Conservation (phyloP, 2,888 invertebrate genomes). For the Siphlonurus alternatus region DNA sequence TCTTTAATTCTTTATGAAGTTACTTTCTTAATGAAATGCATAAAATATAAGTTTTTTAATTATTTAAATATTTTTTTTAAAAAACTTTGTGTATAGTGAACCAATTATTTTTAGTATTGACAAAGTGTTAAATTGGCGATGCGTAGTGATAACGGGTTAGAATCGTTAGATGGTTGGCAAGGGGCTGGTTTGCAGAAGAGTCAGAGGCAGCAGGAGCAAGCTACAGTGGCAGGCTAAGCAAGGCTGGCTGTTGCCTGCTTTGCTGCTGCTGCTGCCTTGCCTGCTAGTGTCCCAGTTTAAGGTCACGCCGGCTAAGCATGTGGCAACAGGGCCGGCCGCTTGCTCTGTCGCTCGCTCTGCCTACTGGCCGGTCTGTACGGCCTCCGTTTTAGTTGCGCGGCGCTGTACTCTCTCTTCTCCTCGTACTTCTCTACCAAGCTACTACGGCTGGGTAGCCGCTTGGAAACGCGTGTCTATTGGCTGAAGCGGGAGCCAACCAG, state of each 20-base stretch:
- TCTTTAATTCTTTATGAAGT: too few species aligned
- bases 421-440: background rate
- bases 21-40: too few species aligned
- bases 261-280: too few species aligned
- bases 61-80: too few species aligned
- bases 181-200: background rate
- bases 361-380: background rate
- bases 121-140: background rate
- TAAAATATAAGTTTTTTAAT: too few species aligned
- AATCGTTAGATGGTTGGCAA: background rate
- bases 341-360: background rate
- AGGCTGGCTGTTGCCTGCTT: background rate
- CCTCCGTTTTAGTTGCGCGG: background rate
- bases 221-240: background rate
- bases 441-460: background rate
- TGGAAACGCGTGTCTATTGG: slow-evolving; percentile 6
- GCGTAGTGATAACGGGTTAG: background rate
- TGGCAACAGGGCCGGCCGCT: background rate
- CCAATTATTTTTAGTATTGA: too few species aligned
- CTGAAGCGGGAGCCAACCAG: slow-evolving; percentile 9
- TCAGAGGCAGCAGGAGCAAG: background rate
- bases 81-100: too few species aligned
- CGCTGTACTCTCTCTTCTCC: background rate
- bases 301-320: background rate
- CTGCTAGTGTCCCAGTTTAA: background rate